phyloP scores from a whole-genome alignment of 1,140 invertebrate species.

The Scaptomyza montana region DNA sequence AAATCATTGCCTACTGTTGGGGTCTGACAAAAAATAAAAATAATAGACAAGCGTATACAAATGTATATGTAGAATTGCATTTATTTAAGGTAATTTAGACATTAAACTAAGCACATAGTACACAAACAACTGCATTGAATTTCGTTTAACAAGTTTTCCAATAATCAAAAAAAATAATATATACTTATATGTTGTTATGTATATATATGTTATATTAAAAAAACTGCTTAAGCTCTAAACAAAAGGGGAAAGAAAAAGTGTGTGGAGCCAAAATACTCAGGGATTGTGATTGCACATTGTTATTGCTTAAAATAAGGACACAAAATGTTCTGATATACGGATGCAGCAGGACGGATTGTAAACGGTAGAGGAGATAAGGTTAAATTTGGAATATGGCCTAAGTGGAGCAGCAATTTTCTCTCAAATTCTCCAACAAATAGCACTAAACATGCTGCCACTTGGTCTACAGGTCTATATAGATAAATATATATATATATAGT shows the following conservation, averaged over 20 bases:
- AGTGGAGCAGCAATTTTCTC: constrained; percentile 10
- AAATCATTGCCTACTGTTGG: neutral
- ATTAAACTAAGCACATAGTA: constrained; percentile 63
- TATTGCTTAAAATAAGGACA: constrained; percentile 52
- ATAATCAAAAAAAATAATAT: constrained; percentile 50
- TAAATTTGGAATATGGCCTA: constrained; percentile 59
- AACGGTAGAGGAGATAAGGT: neutral
- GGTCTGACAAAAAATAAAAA: neutral
- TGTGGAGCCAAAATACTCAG: constrained; percentile 17
- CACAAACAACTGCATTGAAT: constrained; percentile 49
- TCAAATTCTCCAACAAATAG: neutral
- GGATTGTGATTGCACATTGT: constrained; percentile 58
- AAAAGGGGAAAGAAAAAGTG: constrained; percentile 16
- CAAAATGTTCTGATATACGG: constrained; percentile 20
- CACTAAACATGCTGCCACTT: constrained; percentile 8
- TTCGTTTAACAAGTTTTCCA: constrained; percentile 64
- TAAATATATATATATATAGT: constrained; percentile 12
- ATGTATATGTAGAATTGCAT: constrained; percentile 59
- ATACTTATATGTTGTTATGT: constrained; percentile 16
- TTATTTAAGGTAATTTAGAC: constrained; percentile 57
- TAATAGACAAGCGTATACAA: neutral
- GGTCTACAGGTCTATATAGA: neutral
- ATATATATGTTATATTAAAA: neutral
- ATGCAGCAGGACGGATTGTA: neutral
- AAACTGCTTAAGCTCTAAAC: constrained; percentile 18